These are phyloP conservation scores for Tetragnatha versicolor DNA, from an alignment of 1,140 invertebrate genomes.

Conservation along the genomic window DNA sequence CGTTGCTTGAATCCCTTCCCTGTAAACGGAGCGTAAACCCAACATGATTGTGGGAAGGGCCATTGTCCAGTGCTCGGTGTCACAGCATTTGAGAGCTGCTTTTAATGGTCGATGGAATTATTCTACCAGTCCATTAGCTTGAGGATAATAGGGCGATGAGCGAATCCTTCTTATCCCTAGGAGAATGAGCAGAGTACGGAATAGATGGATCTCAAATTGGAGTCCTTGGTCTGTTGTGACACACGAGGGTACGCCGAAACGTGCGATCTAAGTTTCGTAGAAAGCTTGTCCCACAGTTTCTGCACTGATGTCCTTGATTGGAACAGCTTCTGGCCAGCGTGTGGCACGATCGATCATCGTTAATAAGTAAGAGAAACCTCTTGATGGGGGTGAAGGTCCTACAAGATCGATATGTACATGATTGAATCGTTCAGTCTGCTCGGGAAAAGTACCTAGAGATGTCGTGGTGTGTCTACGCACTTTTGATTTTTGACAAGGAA, in stretches of 20 bases:
- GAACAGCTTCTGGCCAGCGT: constrained; percentile 63
- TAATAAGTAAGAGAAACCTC: constrained; percentile 63
- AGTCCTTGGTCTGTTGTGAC: constrained; percentile 64
- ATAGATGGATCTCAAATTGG: constrained; percentile 62
- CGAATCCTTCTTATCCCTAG: constrained; percentile 56
- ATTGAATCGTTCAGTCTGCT: constrained; percentile 58
- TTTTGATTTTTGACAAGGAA: constrained; percentile 51
- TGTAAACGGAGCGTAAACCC: constrained; percentile 55
- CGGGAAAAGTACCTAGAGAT: constrained; percentile 34
- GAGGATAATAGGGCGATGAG: constrained; percentile 56
- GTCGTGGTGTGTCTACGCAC: constrained; percentile 38
- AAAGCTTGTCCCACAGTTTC: constrained; percentile 60
- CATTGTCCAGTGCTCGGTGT: background rate
- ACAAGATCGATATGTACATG: constrained; percentile 68
- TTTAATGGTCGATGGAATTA: constrained; percentile 65
- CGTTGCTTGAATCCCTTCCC: constrained; percentile 58
- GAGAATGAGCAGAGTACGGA: background rate
- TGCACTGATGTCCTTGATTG: constrained; percentile 60
- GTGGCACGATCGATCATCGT: constrained; percentile 66
- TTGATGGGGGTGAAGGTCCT: constrained; percentile 64
- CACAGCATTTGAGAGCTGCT: constrained; percentile 55
- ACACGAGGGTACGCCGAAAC: constrained; percentile 60
- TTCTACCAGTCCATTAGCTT: too few relatives aligned
- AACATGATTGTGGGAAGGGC: constrained; percentile 61
- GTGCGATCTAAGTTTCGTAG: constrained; percentile 60